Evolutionary conservation across 2,888 invertebrate species (phyloP).

Genomic region (Euclidia mi): DNA sequence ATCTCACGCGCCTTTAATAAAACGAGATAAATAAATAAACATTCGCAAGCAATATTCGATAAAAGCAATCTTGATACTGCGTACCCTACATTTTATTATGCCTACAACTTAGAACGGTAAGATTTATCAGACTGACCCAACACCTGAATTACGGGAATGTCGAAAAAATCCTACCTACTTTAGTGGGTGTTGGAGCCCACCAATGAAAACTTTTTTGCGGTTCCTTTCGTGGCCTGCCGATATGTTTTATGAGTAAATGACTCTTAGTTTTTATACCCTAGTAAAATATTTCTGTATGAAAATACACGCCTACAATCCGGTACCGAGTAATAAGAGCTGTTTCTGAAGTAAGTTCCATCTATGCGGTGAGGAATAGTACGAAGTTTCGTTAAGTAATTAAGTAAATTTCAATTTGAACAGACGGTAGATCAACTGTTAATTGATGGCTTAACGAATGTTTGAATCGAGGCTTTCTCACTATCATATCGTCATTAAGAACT

Average conservation of each 20-base stretch:
- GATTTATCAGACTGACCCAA: slow-evolving; percentile 79
- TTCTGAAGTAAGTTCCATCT: too few species aligned
- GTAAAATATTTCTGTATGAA: slow-evolving; percentile 10
- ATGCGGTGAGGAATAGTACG: too few species aligned
- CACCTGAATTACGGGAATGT: slow-evolving; percentile 68
- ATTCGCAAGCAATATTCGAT: slow-evolving; percentile 73
- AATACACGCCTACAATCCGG: neutral
- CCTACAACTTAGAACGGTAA: slow-evolving; percentile 76
- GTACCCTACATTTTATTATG: slow-evolving; percentile 74
- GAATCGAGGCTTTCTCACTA: too few species aligned
- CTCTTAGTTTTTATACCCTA: slow-evolving; percentile 16
- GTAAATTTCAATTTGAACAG: too few species aligned
- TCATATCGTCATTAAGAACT: too few species aligned
- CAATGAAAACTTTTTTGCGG: slow-evolving; percentile 45
- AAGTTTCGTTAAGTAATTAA: too few species aligned
- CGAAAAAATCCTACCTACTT: slow-evolving; percentile 51
- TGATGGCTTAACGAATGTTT: too few species aligned
- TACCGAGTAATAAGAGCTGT: too few species aligned
- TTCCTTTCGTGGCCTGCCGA: slow-evolving; percentile 30
- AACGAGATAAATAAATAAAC: slow-evolving; percentile 48
- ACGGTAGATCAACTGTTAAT: too few species aligned
- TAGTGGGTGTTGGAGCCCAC: slow-evolving; percentile 38
- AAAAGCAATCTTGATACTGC: slow-evolving; percentile 80
- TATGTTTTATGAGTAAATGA: slow-evolving; percentile 36
- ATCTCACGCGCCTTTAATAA: slow-evolving; percentile 32